Conservation (phyloP, 2,888 invertebrate species). For the Tipula confusa region DNA sequence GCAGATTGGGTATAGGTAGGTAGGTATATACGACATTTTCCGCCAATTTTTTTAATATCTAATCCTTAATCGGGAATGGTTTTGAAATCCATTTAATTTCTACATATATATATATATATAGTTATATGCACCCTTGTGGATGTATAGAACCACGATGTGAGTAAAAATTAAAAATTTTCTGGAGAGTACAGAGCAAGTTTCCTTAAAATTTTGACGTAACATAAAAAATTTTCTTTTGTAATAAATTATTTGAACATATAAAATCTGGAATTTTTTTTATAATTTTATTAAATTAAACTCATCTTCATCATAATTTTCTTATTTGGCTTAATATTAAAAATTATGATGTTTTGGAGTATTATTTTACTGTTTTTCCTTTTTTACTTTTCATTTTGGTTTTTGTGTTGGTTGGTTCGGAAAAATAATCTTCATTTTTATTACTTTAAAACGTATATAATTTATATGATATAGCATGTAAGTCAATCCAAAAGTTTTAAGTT, state of each 20-base stretch:
- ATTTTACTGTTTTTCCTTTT: slow-evolving; percentile 5
- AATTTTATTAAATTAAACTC: slow-evolving; percentile 1
- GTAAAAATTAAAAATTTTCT: neutral
- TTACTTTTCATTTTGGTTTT: no score
- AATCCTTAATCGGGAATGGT: slow-evolving; percentile 20
- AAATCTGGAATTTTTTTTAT: neutral
- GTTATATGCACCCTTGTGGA: neutral
- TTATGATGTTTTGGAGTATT: slow-evolving; percentile 25
- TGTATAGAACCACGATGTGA: neutral
- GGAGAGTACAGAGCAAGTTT: neutral
- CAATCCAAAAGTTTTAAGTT: neutral
- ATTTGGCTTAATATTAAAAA: slow-evolving; percentile 6
- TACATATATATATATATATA: neutral
- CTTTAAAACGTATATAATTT: neutral
- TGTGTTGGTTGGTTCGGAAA: neutral
- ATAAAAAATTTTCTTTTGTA: neutral
- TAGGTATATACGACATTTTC: neutral
- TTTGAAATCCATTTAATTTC: slow-evolving; percentile 25
- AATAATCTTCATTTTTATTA: slow-evolving; percentile 12
- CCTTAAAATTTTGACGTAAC: neutral
- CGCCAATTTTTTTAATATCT: neutral
- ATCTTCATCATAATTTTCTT: neutral
- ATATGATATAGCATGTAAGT: neutral
- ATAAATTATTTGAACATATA: slow-evolving; percentile 13
- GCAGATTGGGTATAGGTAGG: neutral